Evolutionary conservation across 2,797 vertebrate species (phyloP), one percentile per base, ranked within the genome.

Genomic region (Scomberomorus guttatus): DNA sequence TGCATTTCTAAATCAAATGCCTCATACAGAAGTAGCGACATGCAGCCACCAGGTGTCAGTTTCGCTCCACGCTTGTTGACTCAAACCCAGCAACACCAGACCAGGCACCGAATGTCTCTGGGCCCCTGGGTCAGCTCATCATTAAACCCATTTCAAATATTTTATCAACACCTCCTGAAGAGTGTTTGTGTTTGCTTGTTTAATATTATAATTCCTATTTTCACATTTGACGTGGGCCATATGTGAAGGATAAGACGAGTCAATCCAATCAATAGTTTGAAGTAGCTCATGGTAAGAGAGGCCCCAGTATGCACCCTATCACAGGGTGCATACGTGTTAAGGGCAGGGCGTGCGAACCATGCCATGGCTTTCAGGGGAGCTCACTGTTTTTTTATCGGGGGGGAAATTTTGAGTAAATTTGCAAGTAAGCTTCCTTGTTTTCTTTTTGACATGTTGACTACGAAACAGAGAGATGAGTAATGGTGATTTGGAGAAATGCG

Each of bases 21-120:
- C 12, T 69, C 27, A 24, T 2, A 14, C 10, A 29, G 58, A 0
- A 81, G 83, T 84, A 72, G 24, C 34, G 42, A 0, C n/a, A 5
- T 2, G 0, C 9, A 15, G 34, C 91, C 91, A 90, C 84, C 29
- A 89, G 90, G 81, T 89, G 93, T 83, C 93, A 88, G 60, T 82
- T 0, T 70, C 8, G 71, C 68, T 79, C 82, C 73, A 25, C 51
- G 50, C 32, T 18, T 29, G 6, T 55, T n/a, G 32, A 32, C 37
- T 54, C 34, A 12, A 13, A 4, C 9, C 2, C 13, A 15, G 5
- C 18, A 14, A 14, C 6, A 68, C 10, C 72, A 65, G n/a, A 20
- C 27, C 25, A 27, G 46, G 3, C n/a, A 3, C 46, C 58, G 79
- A 64, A 57, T 63, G 50, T 72, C 39, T 71, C 51, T 20, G 57